Conservation (phyloP, 2,797 vertebrate species). For the Chelidonichthys spinosus region DNA sequence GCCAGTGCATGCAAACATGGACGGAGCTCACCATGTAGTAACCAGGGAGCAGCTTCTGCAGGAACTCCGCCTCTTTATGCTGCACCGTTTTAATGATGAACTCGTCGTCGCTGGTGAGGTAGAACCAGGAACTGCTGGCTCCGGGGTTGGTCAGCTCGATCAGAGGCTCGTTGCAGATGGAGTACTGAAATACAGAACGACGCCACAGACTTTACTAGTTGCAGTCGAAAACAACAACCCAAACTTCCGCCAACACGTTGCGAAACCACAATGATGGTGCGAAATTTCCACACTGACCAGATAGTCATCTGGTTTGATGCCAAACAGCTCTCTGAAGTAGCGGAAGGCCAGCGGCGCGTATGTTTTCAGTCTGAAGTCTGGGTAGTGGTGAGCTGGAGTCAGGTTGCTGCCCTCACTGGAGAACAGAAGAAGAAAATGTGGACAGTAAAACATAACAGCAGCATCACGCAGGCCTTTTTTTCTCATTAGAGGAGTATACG, state of each 20-base stretch:
- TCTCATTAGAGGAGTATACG: neutral
- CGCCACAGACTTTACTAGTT: conserved; percentile 1
- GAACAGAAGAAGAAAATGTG: conserved; percentile 5
- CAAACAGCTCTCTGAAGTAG: conserved; percentile 97
- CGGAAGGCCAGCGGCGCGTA: conserved; percentile 96
- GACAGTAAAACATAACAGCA: neutral
- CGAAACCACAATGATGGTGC: neutral
- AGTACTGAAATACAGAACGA: conserved; percentile 84
- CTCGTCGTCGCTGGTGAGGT: conserved; percentile 95
- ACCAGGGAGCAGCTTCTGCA: conserved; percentile 96
- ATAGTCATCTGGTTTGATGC: conserved; percentile 97
- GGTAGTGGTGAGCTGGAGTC: conserved; percentile 95
- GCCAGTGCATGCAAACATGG: neutral
- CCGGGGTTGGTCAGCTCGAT: conserved; percentile 96
- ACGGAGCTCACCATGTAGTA: conserved; percentile 94
- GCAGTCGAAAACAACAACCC: neutral
- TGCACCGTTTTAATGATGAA: conserved; percentile 99
- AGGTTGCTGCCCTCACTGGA: conserved; percentile 94
- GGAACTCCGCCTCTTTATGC: conserved; percentile 97
- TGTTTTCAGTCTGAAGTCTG: conserved; percentile 95
- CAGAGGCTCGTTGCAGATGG: conserved; percentile 94
- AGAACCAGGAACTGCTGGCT: conserved; percentile 97
- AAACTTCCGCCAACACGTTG: neutral
- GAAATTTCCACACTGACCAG: conserved; percentile 85
- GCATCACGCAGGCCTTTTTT: neutral